Evolutionary conservation across 1,140 invertebrate genomes (phyloP).

Genomic region (Riptortus pedestris): DNA sequence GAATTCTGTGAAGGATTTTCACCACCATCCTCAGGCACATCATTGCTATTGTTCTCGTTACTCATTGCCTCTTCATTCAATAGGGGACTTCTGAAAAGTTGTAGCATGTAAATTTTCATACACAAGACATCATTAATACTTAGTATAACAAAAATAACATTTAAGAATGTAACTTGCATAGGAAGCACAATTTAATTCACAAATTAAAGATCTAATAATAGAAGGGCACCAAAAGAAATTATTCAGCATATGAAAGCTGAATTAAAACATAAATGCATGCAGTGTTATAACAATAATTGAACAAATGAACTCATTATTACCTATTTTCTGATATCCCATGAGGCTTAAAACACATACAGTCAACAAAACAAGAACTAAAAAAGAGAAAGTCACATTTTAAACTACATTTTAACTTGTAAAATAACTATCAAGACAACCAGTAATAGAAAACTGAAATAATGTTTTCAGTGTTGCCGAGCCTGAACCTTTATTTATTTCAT

Average conservation of each 20-base stretch:
- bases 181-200: background rate
- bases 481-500: no score
- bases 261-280: background rate
- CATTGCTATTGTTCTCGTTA: constrained; percentile 15
- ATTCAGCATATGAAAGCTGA: background rate
- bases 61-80: constrained; percentile 10
- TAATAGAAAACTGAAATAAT: constrained; percentile 13
- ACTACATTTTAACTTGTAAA: background rate
- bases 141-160: background rate
- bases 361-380: background rate
- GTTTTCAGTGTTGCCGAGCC: constrained; percentile 7
- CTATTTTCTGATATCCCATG: background rate
- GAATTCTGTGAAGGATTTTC: background rate
- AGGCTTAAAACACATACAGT: background rate
- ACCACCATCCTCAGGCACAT: constrained; percentile 12
- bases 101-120: background rate
- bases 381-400: constrained; percentile 9
- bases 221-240: background rate
- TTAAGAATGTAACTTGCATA: background rate
- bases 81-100: background rate
- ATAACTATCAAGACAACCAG: constrained; percentile 3
- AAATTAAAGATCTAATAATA: background rate
- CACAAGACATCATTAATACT: background rate
- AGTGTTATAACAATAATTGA: background rate
- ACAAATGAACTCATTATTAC: background rate